These are phyloP conservation scores for Cepphus grylle DNA, from an alignment of 2,113 vertebrate species.

Conservation along the genomic window DNA sequence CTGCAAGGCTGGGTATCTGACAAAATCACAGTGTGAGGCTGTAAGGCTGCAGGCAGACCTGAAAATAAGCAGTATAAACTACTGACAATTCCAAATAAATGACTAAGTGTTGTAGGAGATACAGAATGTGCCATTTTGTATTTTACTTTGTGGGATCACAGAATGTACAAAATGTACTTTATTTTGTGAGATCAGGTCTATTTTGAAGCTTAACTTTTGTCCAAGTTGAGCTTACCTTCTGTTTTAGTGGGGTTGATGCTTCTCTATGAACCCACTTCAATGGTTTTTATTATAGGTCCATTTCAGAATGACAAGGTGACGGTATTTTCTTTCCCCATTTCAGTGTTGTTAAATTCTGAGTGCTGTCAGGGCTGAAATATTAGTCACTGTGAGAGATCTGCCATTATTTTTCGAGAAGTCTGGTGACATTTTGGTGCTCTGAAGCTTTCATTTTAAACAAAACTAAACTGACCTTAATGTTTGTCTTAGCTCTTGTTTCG, in stretches of 20 bases:
- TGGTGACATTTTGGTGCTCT: background rate
- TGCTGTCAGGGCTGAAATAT: slow-evolving; percentile 11
- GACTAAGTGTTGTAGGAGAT: background rate
- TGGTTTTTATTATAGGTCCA: background rate
- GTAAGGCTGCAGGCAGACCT: background rate
- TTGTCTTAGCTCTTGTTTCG: background rate
- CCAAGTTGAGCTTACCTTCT: background rate
- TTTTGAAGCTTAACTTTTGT: background rate
- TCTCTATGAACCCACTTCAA: background rate
- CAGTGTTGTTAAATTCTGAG: background rate
- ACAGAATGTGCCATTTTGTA: background rate
- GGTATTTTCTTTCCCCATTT: background rate
- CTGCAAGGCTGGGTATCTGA: background rate
- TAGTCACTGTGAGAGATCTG: background rate
- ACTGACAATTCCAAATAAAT: background rate
- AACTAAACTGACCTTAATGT: background rate
- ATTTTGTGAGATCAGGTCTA: background rate
- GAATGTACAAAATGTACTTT: background rate
- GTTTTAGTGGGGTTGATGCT: background rate
- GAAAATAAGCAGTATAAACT: background rate
- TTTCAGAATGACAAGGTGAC: background rate
- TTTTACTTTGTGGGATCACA: background rate
- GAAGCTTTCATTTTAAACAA: slow-evolving; percentile 3
- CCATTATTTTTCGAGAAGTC: slow-evolving; percentile 11
- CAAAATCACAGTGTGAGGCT: background rate